Evolutionary conservation across 2,797 vertebrate genomes (phyloP).

Genomic region (Crax fasciolata): DNA sequence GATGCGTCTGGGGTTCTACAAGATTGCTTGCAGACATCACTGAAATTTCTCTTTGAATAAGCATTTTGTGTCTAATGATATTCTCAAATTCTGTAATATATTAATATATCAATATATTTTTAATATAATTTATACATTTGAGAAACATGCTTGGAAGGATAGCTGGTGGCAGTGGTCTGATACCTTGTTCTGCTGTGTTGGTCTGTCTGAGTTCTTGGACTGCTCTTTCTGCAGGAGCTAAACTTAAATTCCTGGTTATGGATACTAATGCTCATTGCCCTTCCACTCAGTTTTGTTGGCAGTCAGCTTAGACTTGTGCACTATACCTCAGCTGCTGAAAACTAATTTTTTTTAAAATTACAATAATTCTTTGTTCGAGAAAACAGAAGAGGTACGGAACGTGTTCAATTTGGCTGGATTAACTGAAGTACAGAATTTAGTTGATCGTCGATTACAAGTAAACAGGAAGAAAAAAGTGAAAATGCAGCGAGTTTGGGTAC

Average conservation of each 20-base stretch:
- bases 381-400: constrained; percentile 87
- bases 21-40: background rate
- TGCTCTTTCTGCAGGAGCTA: background rate
- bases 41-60: background rate
- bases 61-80: background rate
- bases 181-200: background rate
- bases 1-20: background rate
- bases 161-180: background rate
- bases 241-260: background rate
- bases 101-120: background rate
- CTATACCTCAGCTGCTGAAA: background rate
- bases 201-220: background rate
- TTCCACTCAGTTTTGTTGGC: background rate
- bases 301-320: background rate
- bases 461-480: constrained; percentile 92
- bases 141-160: background rate
- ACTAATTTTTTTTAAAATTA: background rate
- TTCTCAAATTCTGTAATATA: background rate
- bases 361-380: constrained; percentile 62
- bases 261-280: background rate
- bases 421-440: constrained; percentile 91
- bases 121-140: background rate
- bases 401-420: constrained; percentile 91
- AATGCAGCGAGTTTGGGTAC: constrained; percentile 94
- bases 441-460: constrained; percentile 92